Percentiles rank a stretch among this genome's conserved stretches.
Evolutionary conservation across 2,797 vertebrate genomes (phyloP).

Genomic region (Pyrocephalus nanus): DNA sequence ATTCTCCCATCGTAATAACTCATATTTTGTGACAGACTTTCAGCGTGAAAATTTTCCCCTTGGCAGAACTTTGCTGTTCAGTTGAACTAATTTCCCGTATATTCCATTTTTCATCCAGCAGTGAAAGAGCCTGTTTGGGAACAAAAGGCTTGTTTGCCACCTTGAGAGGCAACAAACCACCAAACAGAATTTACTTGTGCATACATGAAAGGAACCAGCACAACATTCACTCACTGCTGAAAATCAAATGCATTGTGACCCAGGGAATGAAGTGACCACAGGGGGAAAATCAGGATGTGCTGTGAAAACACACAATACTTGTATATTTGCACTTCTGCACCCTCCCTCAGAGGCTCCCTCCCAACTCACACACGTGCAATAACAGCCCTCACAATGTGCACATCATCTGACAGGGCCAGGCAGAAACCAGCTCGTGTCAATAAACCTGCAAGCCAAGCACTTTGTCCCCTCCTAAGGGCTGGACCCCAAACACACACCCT

Average conservation of each 20-base stretch:
- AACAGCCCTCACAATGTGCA: not conserved
- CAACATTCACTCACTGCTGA: not conserved
- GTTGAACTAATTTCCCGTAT: not conserved
- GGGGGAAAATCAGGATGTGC: not conserved
- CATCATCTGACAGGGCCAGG: fast-evolving
- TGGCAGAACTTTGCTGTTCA: constrained; percentile 12
- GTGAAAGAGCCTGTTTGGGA: not conserved
- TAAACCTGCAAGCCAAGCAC: not conserved
- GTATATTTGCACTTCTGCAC: not conserved
- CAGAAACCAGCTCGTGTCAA: not conserved
- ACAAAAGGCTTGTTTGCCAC: not conserved
- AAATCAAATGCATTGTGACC: not conserved
- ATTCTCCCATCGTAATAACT: not conserved
- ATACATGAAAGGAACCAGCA: not conserved
- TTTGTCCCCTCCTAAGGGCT: not conserved
- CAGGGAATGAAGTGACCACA: not conserved
- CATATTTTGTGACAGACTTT: constrained; percentile 4
- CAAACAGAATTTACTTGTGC: not conserved
- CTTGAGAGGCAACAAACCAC: not conserved
- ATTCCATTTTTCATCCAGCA: not conserved
- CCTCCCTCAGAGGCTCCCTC: not conserved
- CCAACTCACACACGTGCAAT: fast-evolving
- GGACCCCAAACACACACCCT: not conserved
- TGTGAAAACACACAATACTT: not conserved
- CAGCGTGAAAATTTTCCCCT: constrained; percentile 5